Base-by-base conservation (phyloP, 2,888 invertebrate species). In the Eulithis prunata region DNA sequence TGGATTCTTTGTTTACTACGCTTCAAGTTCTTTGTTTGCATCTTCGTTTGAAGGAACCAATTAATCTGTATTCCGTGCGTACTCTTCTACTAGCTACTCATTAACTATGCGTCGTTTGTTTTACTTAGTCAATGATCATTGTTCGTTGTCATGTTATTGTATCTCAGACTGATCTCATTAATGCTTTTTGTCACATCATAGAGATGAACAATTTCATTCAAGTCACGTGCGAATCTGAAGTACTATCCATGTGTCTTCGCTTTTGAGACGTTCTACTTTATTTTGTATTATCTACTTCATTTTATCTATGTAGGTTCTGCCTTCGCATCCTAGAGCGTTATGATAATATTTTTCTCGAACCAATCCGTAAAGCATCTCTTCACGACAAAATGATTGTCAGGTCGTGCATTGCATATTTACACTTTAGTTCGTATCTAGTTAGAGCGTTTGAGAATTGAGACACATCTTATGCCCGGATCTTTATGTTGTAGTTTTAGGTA, bases 31-130 rank as follows among this genome's bases (percentile, higher is more conserved):
- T 88, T 88, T 89, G 89, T 89, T 79, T 81, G 71, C 71, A 69
- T 74, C 74, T 81, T 80, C 81, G 81, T 84, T 80, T 83, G 84
- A 84, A 79, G 81, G 58, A 81, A 83, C 83, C 82, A 83, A 87
- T 89, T 87, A 85, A 91, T 91, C 85, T 81, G 88, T 90, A 91
- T 91, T 87, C 91, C 75, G 78, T 75, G 75, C 81, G 78, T 69
- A 69, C 75, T 73, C 81, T 80, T 79, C 76, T 74, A 73, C 80
- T 76, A 72, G 77, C 81, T 75, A 75, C 84, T 86, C 82, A 87
- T 90, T 89, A 84, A 79, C 82, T 86, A 89, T 87, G 87, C 87
- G 79, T 77, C 80, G 84, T 84, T 86, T 84, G 84, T 86, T 77
- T 81, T 79, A 76, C 76, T 75, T 79, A 76, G 80, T 71, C 78